Percentiles rank a stretch among this genome's conserved stretches.
Conservation (phyloP, 2,113 vertebrate species). For the Marcusenius ussheri region DNA sequence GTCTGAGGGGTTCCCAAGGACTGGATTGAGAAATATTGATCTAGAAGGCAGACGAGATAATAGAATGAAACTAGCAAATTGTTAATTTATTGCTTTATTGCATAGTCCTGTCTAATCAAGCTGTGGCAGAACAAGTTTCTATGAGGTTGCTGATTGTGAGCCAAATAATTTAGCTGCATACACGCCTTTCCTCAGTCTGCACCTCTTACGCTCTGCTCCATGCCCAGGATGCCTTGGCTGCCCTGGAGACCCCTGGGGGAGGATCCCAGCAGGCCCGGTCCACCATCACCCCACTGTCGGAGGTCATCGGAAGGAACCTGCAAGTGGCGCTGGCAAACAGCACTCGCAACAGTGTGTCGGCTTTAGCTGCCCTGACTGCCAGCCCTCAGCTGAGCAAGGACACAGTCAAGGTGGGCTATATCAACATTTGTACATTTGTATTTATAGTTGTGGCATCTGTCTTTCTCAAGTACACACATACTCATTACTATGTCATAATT, state of each 20-base stretch:
- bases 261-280: constrained; percentile 52
- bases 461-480: not conserved
- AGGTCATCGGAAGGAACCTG: constrained; percentile 79
- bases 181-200: not conserved
- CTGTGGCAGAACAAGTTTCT: not conserved
- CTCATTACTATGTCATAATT: not conserved
- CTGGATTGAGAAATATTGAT: not conserved
- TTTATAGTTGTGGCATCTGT: not conserved
- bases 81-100: not conserved
- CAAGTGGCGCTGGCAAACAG: constrained; percentile 84
- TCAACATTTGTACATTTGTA: not conserved
- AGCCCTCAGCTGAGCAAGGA: constrained; percentile 69
- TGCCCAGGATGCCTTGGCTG: constrained; percentile 76
- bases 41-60: not conserved
- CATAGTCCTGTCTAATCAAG: not conserved
- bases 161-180: not conserved
- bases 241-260: constrained; percentile 73
- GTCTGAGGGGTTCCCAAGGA: not conserved
- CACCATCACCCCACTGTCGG: constrained; percentile 78
- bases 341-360: constrained; percentile 42
- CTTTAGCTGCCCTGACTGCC: constrained; percentile 58
- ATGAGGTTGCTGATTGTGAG: not conserved
- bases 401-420: constrained; percentile 38
- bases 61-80: not conserved
- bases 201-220: not conserved